Percentiles rank a stretch among this genome's conserved stretches.
These are phyloP conservation scores for Fulica atra DNA, from an alignment of 2,113 vertebrate genomes.

Conservation along the genomic window DNA sequence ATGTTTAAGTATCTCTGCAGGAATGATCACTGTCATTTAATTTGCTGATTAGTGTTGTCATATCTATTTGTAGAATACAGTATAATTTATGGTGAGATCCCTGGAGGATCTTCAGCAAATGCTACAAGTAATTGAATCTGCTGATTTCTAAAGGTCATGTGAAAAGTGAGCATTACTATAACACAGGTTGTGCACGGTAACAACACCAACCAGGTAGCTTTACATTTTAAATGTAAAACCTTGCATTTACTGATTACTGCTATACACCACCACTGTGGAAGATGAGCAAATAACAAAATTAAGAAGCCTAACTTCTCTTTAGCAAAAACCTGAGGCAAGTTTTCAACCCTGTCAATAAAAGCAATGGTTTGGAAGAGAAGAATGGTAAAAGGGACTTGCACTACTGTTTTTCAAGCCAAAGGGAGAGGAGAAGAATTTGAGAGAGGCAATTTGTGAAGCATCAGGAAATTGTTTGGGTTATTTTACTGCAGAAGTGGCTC, in stretches of 20 bases:
- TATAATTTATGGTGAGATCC: slow-evolving; percentile 30
- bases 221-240: background rate
- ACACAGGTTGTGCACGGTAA: background rate
- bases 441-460: background rate
- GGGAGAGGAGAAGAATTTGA: background rate
- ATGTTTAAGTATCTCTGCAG: slow-evolving; percentile 40
- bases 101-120: slow-evolving; percentile 49
- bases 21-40: slow-evolving; percentile 43
- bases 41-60: slow-evolving; percentile 62
- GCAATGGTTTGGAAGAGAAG: background rate
- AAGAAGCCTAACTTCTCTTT: background rate
- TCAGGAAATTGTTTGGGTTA: slow-evolving; percentile 40
- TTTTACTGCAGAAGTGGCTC: slow-evolving; percentile 31
- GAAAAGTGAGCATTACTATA: background rate
- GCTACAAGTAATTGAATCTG: slow-evolving; percentile 49
- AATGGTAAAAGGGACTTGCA: background rate
- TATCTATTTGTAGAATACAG: slow-evolving; percentile 54
- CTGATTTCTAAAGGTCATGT: slow-evolving; percentile 61
- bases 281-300: background rate
- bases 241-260: background rate
- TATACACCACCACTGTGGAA: background rate
- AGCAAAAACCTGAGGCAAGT: background rate
- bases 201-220: background rate
- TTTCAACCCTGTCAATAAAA: background rate
- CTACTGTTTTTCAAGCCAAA: background rate